phyloP scores from a whole-genome alignment of 2,113 vertebrate genomes.

The Oncorhynchus gorbuscha region DNA sequence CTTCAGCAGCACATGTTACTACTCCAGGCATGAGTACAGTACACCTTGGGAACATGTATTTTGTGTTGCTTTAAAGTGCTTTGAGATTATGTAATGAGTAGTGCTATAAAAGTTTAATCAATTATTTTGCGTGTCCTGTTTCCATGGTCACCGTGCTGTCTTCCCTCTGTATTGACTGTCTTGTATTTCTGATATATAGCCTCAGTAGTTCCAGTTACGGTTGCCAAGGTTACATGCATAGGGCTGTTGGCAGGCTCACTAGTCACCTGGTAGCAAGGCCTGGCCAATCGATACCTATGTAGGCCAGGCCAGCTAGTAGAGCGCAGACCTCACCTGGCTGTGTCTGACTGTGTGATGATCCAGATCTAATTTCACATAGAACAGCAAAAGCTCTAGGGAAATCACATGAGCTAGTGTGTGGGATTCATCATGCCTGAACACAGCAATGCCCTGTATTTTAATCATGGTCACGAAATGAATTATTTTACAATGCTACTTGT shows the following conservation, averaged over 20 bases:
- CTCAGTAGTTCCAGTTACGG: neutral
- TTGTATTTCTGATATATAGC: slow-evolving; percentile 20
- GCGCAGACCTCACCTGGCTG: neutral
- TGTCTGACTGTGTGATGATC: neutral
- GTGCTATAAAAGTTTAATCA: too few species aligned
- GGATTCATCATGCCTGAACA: neutral
- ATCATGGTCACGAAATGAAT: too few species aligned
- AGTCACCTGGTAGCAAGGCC: slow-evolving; percentile 7
- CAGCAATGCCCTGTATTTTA: too few species aligned
- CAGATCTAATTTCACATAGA: too few species aligned
- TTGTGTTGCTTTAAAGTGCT: too few species aligned
- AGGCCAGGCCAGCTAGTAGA: neutral
- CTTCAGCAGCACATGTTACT: too few species aligned
- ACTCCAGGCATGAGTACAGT: too few species aligned
- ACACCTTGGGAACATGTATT: too few species aligned
- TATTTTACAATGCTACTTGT: too few species aligned
- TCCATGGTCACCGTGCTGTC: too few species aligned
- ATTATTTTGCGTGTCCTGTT: too few species aligned
- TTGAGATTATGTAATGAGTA: too few species aligned
- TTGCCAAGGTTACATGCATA: slow-evolving; percentile 30
- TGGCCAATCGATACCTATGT: neutral
- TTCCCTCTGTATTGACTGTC: neutral
- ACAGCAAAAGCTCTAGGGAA: slow-evolving; percentile 3
- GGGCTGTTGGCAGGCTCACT: slow-evolving; percentile 7
- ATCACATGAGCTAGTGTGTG: neutral